A percentile compares a stretch with the other conserved stretches of the same genome.
These are phyloP conservation scores for Deladenus siricidicola DNA, from an alignment of 2,888 invertebrate genomes.

Conservation along the genomic window DNA sequence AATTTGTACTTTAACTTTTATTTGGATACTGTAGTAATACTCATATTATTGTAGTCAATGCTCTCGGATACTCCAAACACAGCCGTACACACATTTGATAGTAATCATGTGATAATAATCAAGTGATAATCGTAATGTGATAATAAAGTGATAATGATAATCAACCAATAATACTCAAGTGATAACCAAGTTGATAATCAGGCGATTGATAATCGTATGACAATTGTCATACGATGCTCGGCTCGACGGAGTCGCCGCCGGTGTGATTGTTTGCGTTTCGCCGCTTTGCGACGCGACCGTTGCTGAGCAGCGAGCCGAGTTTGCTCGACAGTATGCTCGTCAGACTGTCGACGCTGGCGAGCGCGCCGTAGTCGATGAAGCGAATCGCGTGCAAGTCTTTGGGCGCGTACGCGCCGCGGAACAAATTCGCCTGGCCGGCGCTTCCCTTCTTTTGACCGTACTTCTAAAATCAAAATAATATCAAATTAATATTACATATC, in stretches of 20 bases:
- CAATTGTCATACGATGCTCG: slow-evolving; percentile 11
- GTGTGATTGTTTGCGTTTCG: too few species aligned
- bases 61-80: too few species aligned
- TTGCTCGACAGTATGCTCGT: slow-evolving; percentile 38
- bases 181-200: neutral
- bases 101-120: too few species aligned
- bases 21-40: too few species aligned
- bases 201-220: neutral
- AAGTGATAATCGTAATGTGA: too few species aligned
- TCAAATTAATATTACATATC: neutral
- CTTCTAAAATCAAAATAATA: slow-evolving; percentile 5
- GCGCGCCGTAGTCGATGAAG: slow-evolving; percentile 36
- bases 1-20: too few species aligned
- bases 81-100: too few species aligned
- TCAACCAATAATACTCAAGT: neutral
- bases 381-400: slow-evolving; percentile 41
- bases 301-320: slow-evolving; percentile 11
- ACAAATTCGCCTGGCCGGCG: neutral
- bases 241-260: slow-evolving; percentile 11
- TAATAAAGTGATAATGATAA: too few species aligned
- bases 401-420: slow-evolving; percentile 34
- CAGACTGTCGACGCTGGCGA: slow-evolving; percentile 43
- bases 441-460: slow-evolving; percentile 17
- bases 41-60: too few species aligned
- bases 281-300: too few species aligned